phyloP scores from a whole-genome alignment of 1,140 invertebrate species.

The Dryas iulia region DNA sequence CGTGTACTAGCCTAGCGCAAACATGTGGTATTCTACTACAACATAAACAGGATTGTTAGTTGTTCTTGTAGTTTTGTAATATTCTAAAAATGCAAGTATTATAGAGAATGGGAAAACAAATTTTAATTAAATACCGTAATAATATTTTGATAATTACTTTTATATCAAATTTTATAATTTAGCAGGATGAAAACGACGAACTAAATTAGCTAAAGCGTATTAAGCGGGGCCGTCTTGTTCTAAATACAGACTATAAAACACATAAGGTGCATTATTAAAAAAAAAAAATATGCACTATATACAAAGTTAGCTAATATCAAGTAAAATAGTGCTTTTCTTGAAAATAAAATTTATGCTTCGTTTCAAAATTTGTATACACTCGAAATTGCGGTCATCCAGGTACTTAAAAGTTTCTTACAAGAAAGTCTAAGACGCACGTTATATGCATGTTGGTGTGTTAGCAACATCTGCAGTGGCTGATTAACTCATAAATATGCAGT shows the following conservation, averaged over 20 bases:
- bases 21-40: neutral
- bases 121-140: no score
- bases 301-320: neutral
- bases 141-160: no score
- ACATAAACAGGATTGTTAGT: neutral
- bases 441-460: conserved; percentile 14
- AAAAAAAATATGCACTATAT: no score
- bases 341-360: neutral
- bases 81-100: no score
- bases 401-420: neutral
- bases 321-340: neutral
- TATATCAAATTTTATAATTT: no score
- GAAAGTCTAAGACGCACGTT: conserved; percentile 13
- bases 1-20: neutral
- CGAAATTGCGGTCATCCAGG: neutral
- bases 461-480: conserved; percentile 32
- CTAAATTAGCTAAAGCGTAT: no score
- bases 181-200: no score
- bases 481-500: conserved; percentile 45
- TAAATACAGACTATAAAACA: no score
- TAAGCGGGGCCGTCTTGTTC: no score
- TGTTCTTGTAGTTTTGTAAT: neutral
- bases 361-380: neutral
- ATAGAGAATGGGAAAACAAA: no score
- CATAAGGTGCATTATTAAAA: no score